Evolutionary conservation across 30 jellyfish, hydroid and myxozoan species (phyloP), one percentile per base, ranked within the genome.

Genomic region (Mastigias papua): DNA sequence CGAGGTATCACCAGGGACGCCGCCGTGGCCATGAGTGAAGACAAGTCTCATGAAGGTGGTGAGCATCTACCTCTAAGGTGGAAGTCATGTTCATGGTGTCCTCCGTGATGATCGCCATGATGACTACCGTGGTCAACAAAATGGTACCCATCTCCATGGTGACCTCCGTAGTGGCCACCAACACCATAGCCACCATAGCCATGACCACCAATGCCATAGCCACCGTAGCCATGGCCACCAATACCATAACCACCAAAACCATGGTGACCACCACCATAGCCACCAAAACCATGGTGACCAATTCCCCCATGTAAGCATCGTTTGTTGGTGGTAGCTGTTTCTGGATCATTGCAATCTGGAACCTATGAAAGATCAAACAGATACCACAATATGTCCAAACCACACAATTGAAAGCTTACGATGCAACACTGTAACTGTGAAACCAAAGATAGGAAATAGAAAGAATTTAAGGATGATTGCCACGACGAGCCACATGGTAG

Each of bases 71-170:
- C 93, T 71, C 86, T 83, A 27, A 83, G 93, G 74, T 90, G 96
- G 48, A 69, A 78, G 90, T 80, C 94, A 61, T 95, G 99, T 34
- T 94, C 97, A 25, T 95, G 91, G 22, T 90, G 89, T 31, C 88
- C 95, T 21, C 77, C 93, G 34, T 89, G 93, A 66, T 85, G 90
- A 60, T 82, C 76, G 35, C 50, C 76, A 33, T 84, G 93, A 58
- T 78, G 78, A 75, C 62, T 60, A 26, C 99, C 99, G 49, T 91
- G 97, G 64, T 90, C 99, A 49, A 77, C 94, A 80, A 90, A 90
- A 76, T 95, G 99, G 87, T 90, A 90, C 81, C 99, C 99, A 73
- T 78, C 97, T 21, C 92, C 89, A 76, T 87, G 95, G 90, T 87
- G 86, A 48, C 88, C 87, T n/a, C 61, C 50, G 20, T 75, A 79